Conservation (phyloP, 2,888 invertebrate genomes). For the Panopea generosa region DNA sequence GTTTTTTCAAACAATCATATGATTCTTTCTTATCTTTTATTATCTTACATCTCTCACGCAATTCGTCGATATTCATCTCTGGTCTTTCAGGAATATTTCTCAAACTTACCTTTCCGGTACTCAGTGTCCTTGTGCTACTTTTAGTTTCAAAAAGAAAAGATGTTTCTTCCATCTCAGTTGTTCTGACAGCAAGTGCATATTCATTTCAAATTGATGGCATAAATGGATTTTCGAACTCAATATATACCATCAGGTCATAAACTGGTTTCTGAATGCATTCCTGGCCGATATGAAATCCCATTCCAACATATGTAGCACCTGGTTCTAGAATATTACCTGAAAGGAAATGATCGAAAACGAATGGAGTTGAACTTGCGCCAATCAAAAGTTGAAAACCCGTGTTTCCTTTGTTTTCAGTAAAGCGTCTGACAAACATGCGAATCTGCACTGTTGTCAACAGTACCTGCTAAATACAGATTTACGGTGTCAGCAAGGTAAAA, state of each 20-base stretch:
- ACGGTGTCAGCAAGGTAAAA: constrained; percentile 36
- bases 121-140: constrained; percentile 3
- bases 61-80: constrained; percentile 13
- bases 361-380: constrained; percentile 35
- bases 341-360: constrained; percentile 59
- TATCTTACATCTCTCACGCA: constrained; percentile 13
- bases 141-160: not conserved
- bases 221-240: constrained; percentile 19
- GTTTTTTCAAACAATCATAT: constrained; percentile 25
- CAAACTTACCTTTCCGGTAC: not conserved
- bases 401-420: not conserved
- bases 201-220: not conserved
- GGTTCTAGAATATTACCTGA: constrained; percentile 44
- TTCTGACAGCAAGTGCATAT: not conserved
- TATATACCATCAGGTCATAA: constrained; percentile 4
- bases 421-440: not conserved
- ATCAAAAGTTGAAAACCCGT: constrained; percentile 30
- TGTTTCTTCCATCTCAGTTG: not conserved
- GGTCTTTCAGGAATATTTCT: not conserved
- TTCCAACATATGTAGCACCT: constrained; percentile 57
- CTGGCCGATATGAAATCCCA: constrained; percentile 36
- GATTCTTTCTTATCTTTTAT: constrained; percentile 12
- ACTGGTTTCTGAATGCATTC: not conserved
- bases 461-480: constrained; percentile 20
- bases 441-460: not conserved